These are phyloP conservation scores for Glyphotaelius pellucidus DNA, from an alignment of 2,888 invertebrate genomes.

Conservation along the genomic window DNA sequence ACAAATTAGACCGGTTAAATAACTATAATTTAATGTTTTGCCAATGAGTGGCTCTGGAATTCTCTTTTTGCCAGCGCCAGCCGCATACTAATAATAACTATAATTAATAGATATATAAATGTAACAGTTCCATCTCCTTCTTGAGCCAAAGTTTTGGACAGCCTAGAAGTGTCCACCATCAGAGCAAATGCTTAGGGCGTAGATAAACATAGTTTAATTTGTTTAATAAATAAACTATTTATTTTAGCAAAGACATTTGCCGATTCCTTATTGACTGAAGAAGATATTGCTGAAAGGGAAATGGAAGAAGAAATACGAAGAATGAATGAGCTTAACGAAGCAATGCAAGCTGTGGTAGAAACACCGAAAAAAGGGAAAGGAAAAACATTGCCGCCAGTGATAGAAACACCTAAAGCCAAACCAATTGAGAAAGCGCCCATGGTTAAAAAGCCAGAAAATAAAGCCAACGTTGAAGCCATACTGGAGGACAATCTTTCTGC, in stretches of 20 bases:
- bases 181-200: too few relatives aligned
- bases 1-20: too few relatives aligned
- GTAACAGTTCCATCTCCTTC: too few relatives aligned
- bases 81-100: too few relatives aligned
- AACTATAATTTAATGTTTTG: too few relatives aligned
- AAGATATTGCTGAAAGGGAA: background rate
- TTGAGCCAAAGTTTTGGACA: background rate
- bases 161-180: too few relatives aligned
- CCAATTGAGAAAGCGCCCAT: background rate
- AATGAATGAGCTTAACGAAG: background rate
- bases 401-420: background rate
- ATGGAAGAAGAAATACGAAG: background rate
- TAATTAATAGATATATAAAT: too few relatives aligned
- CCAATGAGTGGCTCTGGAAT: too few relatives aligned
- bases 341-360: background rate
- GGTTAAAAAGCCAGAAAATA: background rate
- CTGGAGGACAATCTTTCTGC: background rate
- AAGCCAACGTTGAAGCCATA: background rate
- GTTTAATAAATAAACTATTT: background rate
- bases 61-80: too few relatives aligned
- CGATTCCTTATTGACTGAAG: background rate
- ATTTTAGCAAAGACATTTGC: background rate
- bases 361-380: background rate
- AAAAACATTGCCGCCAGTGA: background rate
- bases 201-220: background rate